Conservation (phyloP, 2,113 vertebrate species). For the Vidua macroura region DNA sequence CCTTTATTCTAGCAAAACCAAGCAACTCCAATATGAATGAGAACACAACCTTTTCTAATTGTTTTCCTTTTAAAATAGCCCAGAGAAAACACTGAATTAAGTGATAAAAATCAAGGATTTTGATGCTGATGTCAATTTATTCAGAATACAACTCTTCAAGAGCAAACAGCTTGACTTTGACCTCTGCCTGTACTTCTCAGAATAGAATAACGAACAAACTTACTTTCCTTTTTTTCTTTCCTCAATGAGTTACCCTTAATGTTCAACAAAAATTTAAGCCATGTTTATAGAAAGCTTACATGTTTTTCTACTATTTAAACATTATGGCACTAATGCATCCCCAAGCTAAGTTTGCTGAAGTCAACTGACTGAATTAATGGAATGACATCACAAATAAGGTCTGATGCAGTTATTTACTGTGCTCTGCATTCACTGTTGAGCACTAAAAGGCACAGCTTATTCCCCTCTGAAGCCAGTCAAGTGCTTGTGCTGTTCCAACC, state of each 20-base stretch:
- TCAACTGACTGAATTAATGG: neutral
- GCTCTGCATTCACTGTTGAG: neutral
- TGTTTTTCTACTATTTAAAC: neutral
- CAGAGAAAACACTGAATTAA: constrained; percentile 7
- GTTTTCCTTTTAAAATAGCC: constrained; percentile 8
- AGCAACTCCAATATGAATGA: neutral
- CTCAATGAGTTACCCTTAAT: neutral
- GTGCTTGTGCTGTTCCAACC: neutral
- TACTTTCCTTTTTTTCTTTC: neutral
- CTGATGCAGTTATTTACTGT: neutral
- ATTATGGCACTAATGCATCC: neutral
- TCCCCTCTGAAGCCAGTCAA: neutral
- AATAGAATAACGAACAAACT: neutral
- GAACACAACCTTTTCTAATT: constrained; percentile 1
- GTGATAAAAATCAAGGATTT: neutral
- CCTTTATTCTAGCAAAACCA: neutral
- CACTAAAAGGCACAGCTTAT: neutral
- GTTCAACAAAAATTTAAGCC: neutral
- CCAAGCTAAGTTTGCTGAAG: neutral
- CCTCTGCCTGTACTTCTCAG: neutral
- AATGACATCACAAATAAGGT: neutral
- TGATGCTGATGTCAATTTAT: neutral
- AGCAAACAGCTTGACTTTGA: constrained; percentile 11
- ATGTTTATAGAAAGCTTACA: neutral
- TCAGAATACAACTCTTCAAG: neutral